Evolutionary conservation across 2,113 vertebrate species (phyloP), one percentile per base, ranked within the genome.

Genomic region (Rhizomys pruinosus): DNA sequence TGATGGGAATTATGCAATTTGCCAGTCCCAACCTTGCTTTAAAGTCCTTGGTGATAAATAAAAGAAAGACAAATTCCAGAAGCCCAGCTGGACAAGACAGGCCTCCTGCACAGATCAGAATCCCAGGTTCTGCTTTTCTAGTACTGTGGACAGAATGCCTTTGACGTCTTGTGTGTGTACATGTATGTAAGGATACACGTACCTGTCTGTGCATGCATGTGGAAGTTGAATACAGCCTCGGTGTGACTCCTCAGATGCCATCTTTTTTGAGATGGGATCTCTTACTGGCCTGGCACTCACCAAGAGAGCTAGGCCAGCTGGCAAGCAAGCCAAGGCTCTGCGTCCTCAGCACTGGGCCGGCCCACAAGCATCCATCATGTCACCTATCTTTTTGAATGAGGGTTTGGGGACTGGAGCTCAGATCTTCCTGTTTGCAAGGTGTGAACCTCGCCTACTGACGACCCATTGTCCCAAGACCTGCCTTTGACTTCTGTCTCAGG

Each of bases 101-200:
- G 11, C 61, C 27, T 74, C 37, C 68, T 0, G 2, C 23, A 0
- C 1, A 12, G 52, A 47, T 9, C 2, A 10, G 16, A 61, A 57
- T 23, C 55, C n/a, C 11, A 72, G 34, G 5, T 29, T 68, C 73
- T 87, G 80, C 71, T 34, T 79, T 77, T 63, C n/a, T 44, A 47
- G 57, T 42, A 55, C 20, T 77, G 11, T 32, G 52, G 37, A 52
- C 32, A 47, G 23, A 72, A 20, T 22, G 91, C 4, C 39, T 47
- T 34, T 47, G 57, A 64, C 59, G 19, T 4, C 16, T 2, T 64
- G 37, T 27, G 3, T 25, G 59, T 22, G 22, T 61, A 22, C 22
- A 5, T 29, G 25, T 13, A 20, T 4, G 19, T 52, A 15, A 5
- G 17, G 34, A 16, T 47, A 7, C 32, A 6, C 32, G 27, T 76